Percentiles rank a stretch among this genome's conserved stretches.
Conservation (phyloP, 1,140 invertebrate species). For the Drosophila kepulauana region DNA sequence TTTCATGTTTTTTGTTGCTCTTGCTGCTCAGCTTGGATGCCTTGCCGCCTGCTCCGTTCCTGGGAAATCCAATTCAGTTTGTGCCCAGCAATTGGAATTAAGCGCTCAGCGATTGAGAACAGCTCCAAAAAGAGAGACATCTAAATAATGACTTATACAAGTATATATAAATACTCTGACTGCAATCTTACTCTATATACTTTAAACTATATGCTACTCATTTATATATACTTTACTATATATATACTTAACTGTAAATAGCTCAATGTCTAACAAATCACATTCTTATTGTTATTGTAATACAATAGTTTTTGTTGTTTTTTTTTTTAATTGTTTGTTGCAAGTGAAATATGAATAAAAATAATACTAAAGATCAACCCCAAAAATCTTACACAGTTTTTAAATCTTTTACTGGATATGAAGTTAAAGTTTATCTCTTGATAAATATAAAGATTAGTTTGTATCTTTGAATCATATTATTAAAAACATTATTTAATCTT, state of each 20-base stretch:
- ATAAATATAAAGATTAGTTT: too few species aligned
- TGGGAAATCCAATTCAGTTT: conserved; percentile 60
- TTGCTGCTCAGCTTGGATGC: conserved; percentile 47
- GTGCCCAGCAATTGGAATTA: conserved; percentile 65
- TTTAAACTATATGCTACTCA: conserved; percentile 2
- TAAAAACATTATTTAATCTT: too few species aligned
- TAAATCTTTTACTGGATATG: neutral
- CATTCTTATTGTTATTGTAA: conserved; percentile 8
- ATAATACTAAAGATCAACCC: conserved; percentile 22
- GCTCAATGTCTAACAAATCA: conserved; percentile 27
- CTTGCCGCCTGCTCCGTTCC: conserved; percentile 58
- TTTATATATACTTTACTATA: conserved; percentile 5
- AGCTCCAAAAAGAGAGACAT: neutral
- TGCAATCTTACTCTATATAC: neutral
- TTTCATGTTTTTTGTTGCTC: neutral
- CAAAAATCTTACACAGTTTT: neutral
- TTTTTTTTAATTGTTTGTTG: conserved; percentile 10
- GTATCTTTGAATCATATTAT: too few species aligned
- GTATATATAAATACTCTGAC: conserved; percentile 14
- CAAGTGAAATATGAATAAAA: conserved; percentile 32
- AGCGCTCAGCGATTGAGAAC: neutral
- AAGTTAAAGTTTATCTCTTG: neutral
- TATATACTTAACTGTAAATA: conserved; percentile 51
- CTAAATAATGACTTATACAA: conserved; percentile 4
- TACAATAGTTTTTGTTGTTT: conserved; percentile 15